Evolutionary conservation across 2,888 invertebrate genomes (phyloP).

Genomic region (Gandaritis pyraliata): DNA sequence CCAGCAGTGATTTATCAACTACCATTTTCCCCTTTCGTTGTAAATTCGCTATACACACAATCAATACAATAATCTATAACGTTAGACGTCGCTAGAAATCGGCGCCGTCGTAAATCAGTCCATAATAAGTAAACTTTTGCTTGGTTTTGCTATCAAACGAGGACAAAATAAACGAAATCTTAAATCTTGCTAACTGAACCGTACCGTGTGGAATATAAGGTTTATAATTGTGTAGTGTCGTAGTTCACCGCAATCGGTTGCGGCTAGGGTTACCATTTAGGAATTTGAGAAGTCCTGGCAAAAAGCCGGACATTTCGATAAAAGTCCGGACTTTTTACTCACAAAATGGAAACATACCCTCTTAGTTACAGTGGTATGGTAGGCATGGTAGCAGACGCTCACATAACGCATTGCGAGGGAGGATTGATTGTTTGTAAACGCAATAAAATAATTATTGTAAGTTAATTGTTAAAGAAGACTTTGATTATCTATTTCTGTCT

Average conservation of each 20-base stretch:
- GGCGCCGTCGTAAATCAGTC: constrained; percentile 47
- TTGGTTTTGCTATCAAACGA: constrained; percentile 33
- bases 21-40: constrained; percentile 14
- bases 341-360: too few relatives aligned
- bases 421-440: too few relatives aligned
- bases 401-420: too few relatives aligned
- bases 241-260: constrained; percentile 50
- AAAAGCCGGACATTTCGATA: too few relatives aligned
- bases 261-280: too few relatives aligned
- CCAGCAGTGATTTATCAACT: constrained; percentile 19
- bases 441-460: too few relatives aligned
- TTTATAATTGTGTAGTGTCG: constrained; percentile 22
- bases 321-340: too few relatives aligned
- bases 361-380: too few relatives aligned
- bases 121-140: constrained; percentile 45
- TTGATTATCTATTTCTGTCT: too few relatives aligned
- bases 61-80: constrained; percentile 35
- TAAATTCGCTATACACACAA: constrained; percentile 23
- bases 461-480: too few relatives aligned
- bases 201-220: constrained; percentile 16
- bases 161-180: constrained; percentile 18
- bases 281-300: too few relatives aligned
- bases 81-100: constrained; percentile 44
- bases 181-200: constrained; percentile 13
- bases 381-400: too few relatives aligned